These are phyloP conservation scores for Anthonomus grandis DNA, from an alignment of 1,140 invertebrate species.

Conservation along the genomic window DNA sequence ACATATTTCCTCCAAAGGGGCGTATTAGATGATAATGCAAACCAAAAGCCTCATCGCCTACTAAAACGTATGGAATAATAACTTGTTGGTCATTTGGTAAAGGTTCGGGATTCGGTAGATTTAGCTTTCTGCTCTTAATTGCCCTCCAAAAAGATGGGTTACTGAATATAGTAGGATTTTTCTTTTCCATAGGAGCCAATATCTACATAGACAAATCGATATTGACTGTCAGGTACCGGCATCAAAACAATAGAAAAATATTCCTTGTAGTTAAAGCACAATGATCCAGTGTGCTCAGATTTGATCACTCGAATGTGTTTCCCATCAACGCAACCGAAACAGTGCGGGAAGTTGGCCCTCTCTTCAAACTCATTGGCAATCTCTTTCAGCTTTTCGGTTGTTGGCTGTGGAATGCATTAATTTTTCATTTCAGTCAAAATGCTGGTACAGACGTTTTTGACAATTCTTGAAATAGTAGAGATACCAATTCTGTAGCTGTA, in stretches of 20 bases:
- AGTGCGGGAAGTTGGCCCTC: constrained; percentile 31
- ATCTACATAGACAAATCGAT: too few species aligned
- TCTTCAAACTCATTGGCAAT: constrained; percentile 29
- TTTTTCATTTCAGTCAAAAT: constrained; percentile 3
- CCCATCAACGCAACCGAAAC: too few species aligned
- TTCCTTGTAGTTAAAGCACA: constrained; percentile 53
- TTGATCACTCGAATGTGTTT: too few species aligned
- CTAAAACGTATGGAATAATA: neutral
- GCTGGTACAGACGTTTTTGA: neutral
- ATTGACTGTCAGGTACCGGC: neutral
- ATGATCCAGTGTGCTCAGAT: constrained; percentile 41
- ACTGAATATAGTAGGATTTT: neutral
- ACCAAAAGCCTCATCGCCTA: constrained; percentile 29
- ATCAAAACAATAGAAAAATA: neutral
- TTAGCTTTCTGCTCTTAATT: neutral
- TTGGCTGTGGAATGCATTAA: neutral
- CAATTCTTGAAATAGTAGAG: neutral
- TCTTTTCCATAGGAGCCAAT: too few species aligned
- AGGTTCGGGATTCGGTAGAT: neutral
- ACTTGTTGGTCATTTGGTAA: neutral
- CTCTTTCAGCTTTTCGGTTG: constrained; percentile 41
- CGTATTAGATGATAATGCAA: neutral
- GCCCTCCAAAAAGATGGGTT: neutral
- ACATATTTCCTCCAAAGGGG: neutral
- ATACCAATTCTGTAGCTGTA: constrained; percentile 1